Conservation (phyloP, 2,797 vertebrate species). For the Euthynnus affinis region DNA sequence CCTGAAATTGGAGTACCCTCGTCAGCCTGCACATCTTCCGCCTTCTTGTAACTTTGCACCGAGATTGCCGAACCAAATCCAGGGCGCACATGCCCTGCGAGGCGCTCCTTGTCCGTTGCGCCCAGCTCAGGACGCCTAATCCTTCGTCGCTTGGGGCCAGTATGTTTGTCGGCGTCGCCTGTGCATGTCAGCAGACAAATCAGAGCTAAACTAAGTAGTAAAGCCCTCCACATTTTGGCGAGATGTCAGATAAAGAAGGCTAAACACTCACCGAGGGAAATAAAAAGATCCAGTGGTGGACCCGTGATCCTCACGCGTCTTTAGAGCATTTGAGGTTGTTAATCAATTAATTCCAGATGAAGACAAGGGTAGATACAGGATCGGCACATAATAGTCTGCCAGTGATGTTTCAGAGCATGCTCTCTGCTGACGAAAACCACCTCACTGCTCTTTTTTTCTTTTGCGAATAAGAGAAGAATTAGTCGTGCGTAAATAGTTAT, state of each 20-base stretch:
- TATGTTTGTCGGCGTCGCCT: slow-evolving; percentile 78
- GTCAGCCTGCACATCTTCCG: slow-evolving; percentile 72
- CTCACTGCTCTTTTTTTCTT: slow-evolving; percentile 6
- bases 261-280: slow-evolving; percentile 32
- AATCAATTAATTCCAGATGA: slow-evolving; percentile 59
- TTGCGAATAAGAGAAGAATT: background rate
- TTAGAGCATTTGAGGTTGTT: slow-evolving; percentile 59
- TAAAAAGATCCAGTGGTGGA: slow-evolving; percentile 54
- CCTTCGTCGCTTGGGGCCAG: slow-evolving; percentile 69
- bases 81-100: slow-evolving; percentile 28
- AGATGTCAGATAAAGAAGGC: slow-evolving; percentile 24
- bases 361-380: slow-evolving; percentile 13
- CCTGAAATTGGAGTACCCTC: slow-evolving; percentile 37
- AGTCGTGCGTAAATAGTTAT: slow-evolving; percentile 36
- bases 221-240: slow-evolving; percentile 86
- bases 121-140: slow-evolving; percentile 58
- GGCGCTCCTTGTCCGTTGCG: slow-evolving; percentile 55
- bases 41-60: slow-evolving; percentile 60
- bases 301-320: slow-evolving; percentile 46
- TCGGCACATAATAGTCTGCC: slow-evolving; percentile 15
- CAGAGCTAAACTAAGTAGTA: slow-evolving; percentile 81
- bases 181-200: slow-evolving; percentile 86
- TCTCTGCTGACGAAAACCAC: slow-evolving; percentile 20
- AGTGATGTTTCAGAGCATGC: slow-evolving; percentile 50
- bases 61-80: slow-evolving; percentile 68